Conservation (phyloP, 2,113 vertebrate genomes). For the Corythornis vintsioides region DNA sequence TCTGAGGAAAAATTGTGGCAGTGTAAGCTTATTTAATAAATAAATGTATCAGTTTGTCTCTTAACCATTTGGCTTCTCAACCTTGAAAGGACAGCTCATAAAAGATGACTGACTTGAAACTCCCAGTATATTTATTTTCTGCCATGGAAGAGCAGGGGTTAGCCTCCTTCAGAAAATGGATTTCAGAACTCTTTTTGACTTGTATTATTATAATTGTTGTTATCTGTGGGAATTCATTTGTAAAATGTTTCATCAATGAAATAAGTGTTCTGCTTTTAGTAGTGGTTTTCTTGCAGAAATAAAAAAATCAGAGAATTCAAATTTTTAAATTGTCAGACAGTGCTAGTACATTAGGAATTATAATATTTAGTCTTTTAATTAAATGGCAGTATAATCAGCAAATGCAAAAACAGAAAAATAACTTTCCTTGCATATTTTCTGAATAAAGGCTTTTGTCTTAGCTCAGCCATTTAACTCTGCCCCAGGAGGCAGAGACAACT, state of each 20-base stretch:
- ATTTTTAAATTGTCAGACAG: not conserved
- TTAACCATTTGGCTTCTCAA: not conserved
- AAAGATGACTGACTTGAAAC: not conserved
- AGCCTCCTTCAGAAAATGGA: not conserved
- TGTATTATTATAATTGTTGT: not conserved
- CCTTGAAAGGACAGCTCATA: not conserved
- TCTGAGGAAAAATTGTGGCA: not conserved
- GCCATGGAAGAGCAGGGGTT: not conserved
- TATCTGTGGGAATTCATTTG: not conserved
- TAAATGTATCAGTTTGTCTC: not conserved
- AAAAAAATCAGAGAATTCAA: not conserved
- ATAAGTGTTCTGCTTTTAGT: not conserved
- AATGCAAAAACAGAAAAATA: not conserved
- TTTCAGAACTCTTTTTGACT: not conserved
- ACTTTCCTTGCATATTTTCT: not conserved
- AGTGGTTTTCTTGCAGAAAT: not conserved
- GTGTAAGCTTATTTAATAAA: not conserved
- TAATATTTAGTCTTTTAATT: not conserved
- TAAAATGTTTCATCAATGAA: not conserved
- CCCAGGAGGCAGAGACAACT: not conserved
- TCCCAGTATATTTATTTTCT: not conserved
- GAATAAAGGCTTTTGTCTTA: not conserved
- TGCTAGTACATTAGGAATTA: not conserved
- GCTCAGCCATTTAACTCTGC: not conserved
- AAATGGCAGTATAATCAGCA: not conserved